Evolutionary conservation across 2,113 vertebrate genomes (phyloP).

Genomic region (Melanostigma gelatinosum): DNA sequence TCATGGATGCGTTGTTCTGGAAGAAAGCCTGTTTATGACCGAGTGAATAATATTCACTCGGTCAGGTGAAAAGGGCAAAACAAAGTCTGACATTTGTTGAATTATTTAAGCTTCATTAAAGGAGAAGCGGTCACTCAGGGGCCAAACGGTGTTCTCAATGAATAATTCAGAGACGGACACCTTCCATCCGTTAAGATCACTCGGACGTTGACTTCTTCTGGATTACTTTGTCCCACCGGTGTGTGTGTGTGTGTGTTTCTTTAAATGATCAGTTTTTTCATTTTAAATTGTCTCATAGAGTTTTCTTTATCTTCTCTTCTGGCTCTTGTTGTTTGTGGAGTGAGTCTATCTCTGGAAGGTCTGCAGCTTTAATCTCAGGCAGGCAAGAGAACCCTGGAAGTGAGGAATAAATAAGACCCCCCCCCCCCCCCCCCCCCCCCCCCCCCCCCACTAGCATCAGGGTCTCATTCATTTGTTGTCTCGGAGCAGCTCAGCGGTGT

Average conservation of each 20-base stretch:
- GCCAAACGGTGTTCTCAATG: constrained; percentile 16
- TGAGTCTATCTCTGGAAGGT: constrained; percentile 4
- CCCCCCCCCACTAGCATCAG: not conserved
- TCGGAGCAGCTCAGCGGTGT: not conserved
- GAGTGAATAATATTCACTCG: constrained; percentile 49
- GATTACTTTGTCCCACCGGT: not conserved
- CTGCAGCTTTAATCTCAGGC: constrained; percentile 8
- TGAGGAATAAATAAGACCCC: not conserved
- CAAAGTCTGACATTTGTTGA: constrained; percentile 24
- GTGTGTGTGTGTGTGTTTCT: not conserved
- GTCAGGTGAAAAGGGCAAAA: constrained; percentile 50
- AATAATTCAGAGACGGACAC: constrained; percentile 1
- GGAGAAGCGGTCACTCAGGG: constrained; percentile 18
- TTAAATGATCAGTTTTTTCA: not conserved
- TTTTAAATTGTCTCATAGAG: not conserved
- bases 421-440: no score
- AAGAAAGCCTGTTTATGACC: constrained; percentile 44
- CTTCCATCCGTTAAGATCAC: not conserved
- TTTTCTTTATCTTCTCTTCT: not conserved
- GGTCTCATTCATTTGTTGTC: not conserved
- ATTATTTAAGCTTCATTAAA: constrained; percentile 51
- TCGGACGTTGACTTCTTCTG: not conserved
- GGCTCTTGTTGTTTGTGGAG: not conserved
- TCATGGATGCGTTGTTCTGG: constrained; percentile 29
- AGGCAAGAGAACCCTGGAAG: constrained; percentile 1